These are phyloP conservation scores for Thera obeliscata DNA, from an alignment of 2,888 invertebrate genomes.

Conservation along the genomic window DNA sequence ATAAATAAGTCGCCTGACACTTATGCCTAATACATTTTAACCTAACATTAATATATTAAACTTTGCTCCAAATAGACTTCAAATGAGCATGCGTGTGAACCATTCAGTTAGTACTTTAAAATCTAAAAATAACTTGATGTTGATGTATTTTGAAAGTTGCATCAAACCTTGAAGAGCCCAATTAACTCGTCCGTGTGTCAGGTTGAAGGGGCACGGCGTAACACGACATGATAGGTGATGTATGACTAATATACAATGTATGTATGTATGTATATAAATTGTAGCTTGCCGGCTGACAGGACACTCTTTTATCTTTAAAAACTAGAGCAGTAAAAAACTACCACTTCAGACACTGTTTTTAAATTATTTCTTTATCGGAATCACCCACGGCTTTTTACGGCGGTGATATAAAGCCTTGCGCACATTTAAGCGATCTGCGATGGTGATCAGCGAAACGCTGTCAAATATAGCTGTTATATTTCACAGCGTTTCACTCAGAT, in stretches of 20 bases:
- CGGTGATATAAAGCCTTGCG: too few relatives aligned
- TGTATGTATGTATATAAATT: too few relatives aligned
- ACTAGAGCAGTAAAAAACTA: too few relatives aligned
- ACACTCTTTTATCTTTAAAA: too few relatives aligned
- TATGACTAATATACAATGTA: too few relatives aligned
- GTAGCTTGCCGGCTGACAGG: neutral
- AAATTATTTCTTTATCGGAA: too few relatives aligned
- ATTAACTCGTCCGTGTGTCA: slow-evolving; percentile 36
- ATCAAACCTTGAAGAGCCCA: slow-evolving; percentile 35
- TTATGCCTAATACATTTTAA: neutral
- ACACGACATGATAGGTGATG: slow-evolving; percentile 1
- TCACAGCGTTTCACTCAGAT: too few relatives aligned
- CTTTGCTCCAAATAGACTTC: neutral
- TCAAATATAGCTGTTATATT: too few relatives aligned
- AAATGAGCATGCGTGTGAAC: slow-evolving; percentile 19
- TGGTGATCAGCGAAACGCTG: too few relatives aligned
- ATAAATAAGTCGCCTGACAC: neutral
- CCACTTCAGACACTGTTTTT: neutral
- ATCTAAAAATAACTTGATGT: slow-evolving; percentile 19
- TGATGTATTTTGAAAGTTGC: slow-evolving; percentile 35
- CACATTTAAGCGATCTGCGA: too few relatives aligned
- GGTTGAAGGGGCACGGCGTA: slow-evolving; percentile 28
- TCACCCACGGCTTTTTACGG: too few relatives aligned
- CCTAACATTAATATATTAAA: too few relatives aligned
- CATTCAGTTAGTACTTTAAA: slow-evolving; percentile 18